Evolutionary conservation across 2,888 invertebrate genomes (phyloP), one percentile per base, ranked within the genome.

Genomic region (Brachypalpus laphriformis): DNA sequence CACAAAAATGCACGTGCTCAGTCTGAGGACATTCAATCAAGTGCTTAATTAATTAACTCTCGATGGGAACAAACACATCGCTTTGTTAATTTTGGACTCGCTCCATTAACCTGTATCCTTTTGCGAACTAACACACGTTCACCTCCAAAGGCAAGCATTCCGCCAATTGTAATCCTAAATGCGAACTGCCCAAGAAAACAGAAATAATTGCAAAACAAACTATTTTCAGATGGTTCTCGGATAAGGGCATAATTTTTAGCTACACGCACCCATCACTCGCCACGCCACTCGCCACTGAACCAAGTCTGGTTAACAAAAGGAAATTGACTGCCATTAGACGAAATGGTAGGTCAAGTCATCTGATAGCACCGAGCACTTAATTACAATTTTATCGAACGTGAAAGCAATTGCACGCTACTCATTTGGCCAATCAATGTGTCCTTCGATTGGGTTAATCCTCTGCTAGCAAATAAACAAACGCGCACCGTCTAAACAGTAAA

Each of bases 341-440:
- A 63, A 63, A 22, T 25, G 45, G 16, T 42, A 45, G 34, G 16
- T 31, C 63, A 63, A 40, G 72, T 20, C 61, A 61, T 49, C 42
- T 16, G 63, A 63, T 63, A 74, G 54, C 54, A 63, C 54, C 31
- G 18, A 63, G 63, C 54, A 63, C 42, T 74, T 74, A 74, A 74
- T 74, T 74, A 74, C 74, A 63, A 74, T 63, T 74, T 45, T 51
- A 63, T 63, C 63, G 74, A 74, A 74, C 63, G 74, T 63, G 45
- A 61, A 45, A 31, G 61, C 28, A 63, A 74, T 63, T 74, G 54
- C 63, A 74, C 63, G 54, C 42, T 40, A 68, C 37, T 54, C 28
- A 68, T 54, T 68, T 54, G 54, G 54, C 54, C 66, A 25, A 11
- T 34, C 40, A 37, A 37, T 66, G 51, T 49, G 49, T 25, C 37